These are phyloP conservation scores for Vanacampus margaritifer DNA, from an alignment of 2,113 vertebrate genomes.

Conservation along the genomic window DNA sequence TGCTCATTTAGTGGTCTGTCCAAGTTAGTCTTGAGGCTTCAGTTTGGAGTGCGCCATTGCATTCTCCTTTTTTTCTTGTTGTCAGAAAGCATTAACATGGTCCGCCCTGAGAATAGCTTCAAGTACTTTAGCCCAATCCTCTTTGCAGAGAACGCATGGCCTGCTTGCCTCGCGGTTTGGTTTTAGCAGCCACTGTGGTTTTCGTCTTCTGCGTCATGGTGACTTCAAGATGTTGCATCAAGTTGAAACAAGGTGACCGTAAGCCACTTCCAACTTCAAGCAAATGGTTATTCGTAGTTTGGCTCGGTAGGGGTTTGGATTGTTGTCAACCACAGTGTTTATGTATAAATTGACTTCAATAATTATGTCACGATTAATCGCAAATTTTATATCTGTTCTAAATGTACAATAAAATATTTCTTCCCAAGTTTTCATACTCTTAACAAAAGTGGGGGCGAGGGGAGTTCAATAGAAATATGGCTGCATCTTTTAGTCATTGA, in stretches of 20 bases:
- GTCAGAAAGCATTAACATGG: conserved; percentile 58
- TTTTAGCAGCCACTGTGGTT: background rate
- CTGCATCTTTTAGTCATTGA: too few species aligned
- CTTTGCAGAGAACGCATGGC: conserved; percentile 44
- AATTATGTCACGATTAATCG: too few species aligned
- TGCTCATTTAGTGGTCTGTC: conserved; percentile 15
- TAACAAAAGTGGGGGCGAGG: too few species aligned
- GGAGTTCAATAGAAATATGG: too few species aligned
- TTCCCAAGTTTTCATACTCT: too few species aligned
- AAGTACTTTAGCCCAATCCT: conserved; percentile 60
- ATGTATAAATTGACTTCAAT: too few species aligned
- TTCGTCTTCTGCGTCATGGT: background rate
- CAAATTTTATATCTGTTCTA: too few species aligned
- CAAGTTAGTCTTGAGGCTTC: conserved; percentile 48
- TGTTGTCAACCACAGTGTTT: too few species aligned
- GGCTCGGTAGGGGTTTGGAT: too few species aligned
- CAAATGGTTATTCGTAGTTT: too few species aligned
- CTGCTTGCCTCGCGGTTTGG: conserved; percentile 52
- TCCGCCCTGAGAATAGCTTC: conserved; percentile 59
- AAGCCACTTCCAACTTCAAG: background rate
- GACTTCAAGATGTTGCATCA: background rate
- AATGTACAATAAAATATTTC: too few species aligned
- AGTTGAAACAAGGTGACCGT: background rate
- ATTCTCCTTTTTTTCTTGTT: conserved; percentile 38
- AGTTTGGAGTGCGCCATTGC: conserved; percentile 30